phyloP scores from a whole-genome alignment of 2,888 invertebrate species.

The Tenthredo notha region DNA sequence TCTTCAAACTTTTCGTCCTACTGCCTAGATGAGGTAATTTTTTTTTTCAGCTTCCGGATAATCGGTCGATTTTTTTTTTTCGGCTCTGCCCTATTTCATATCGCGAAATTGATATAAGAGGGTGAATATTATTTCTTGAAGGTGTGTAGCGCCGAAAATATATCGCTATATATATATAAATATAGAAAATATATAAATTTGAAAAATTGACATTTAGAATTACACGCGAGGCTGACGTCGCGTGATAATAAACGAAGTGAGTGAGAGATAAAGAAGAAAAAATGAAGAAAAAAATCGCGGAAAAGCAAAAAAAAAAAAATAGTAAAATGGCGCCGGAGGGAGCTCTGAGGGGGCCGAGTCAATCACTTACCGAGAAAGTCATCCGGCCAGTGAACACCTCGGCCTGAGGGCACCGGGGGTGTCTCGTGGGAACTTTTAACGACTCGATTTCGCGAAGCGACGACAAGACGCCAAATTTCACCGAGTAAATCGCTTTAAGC shows the following conservation, averaged over 20 bases:
- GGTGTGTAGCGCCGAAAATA: neutral
- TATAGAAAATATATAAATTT: neutral
- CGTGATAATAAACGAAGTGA: neutral
- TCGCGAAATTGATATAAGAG: no score
- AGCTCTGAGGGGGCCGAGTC: slow-evolving; percentile 24
- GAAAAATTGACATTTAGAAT: neutral
- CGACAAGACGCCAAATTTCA: slow-evolving; percentile 51
- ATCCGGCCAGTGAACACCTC: slow-evolving; percentile 48
- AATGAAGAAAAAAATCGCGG: neutral
- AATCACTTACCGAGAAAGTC: slow-evolving; percentile 51
- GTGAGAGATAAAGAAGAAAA: neutral
- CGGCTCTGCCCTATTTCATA: no score
- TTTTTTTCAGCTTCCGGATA: neutral
- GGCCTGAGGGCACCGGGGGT: neutral
- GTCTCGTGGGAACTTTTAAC: slow-evolving; percentile 51
- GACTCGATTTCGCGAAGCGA: slow-evolving; percentile 46
- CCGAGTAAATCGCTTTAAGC: slow-evolving; percentile 49
- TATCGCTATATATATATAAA: neutral
- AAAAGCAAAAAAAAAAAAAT: neutral
- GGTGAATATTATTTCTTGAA: no score
- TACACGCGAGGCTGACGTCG: neutral
- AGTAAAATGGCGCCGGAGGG: slow-evolving; percentile 26
- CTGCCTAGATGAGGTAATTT: neutral
- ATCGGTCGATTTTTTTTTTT: neutral
- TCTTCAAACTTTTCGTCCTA: no score